Evolutionary conservation across 2,888 invertebrate genomes (phyloP).

Genomic region (Fragum whitleyi): DNA sequence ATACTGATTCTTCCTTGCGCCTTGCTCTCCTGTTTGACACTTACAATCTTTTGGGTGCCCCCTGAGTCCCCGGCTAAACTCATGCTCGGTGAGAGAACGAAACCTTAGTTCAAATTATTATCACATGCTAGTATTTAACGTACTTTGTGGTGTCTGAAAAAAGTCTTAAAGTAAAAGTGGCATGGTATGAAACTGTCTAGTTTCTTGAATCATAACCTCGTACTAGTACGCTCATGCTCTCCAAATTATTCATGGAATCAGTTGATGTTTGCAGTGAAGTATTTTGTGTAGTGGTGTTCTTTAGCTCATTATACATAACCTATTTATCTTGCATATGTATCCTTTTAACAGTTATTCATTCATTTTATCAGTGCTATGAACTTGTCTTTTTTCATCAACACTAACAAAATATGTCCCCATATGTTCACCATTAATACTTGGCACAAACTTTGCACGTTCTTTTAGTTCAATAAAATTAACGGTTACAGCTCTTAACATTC

Average conservation of each 20-base stretch:
- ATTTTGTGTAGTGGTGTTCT: slow-evolving; percentile 9
- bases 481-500: too few relatives aligned
- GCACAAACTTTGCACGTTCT: too few relatives aligned
- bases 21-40: slow-evolving; percentile 83
- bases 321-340: slow-evolving; percentile 1
- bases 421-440: too few relatives aligned
- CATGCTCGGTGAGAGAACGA: slow-evolving; percentile 81
- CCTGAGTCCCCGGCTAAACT: slow-evolving; percentile 85
- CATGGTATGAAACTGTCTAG: slow-evolving; percentile 14
- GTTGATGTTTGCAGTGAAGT: slow-evolving; percentile 15
- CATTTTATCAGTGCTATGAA: background rate
- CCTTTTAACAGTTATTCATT: slow-evolving; percentile 3
- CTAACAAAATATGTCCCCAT: background rate
- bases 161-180: slow-evolving; percentile 10
- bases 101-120: background rate
- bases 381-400: background rate
- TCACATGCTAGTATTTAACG: slow-evolving; percentile 1
- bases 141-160: slow-evolving; percentile 17
- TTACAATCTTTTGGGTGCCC: slow-evolving; percentile 85
- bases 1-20: slow-evolving; percentile 85
- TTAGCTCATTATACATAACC: slow-evolving; percentile 16
- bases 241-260: slow-evolving; percentile 4
- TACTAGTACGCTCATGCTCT: background rate
- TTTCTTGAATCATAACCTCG: slow-evolving; percentile 20
- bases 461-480: too few relatives aligned